Evolutionary conservation across 2,888 invertebrate species (phyloP).

Genomic region (Xanthia togata): DNA sequence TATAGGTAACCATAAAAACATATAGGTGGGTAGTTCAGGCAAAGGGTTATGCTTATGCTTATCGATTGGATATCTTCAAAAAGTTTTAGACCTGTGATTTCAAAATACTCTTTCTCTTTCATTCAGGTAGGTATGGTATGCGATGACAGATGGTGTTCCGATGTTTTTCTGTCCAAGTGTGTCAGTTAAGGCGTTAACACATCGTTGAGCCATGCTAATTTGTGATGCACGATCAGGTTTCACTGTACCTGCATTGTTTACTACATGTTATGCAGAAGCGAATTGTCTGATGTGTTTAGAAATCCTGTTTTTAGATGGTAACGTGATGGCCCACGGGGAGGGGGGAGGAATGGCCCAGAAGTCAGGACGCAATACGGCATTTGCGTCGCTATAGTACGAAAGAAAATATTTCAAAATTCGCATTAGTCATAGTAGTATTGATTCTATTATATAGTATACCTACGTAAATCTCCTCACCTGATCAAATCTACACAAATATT

Average conservation of each 20-base stretch:
- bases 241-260: slow-evolving; percentile 44
- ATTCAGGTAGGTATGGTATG: neutral
- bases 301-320: too few relatives aligned
- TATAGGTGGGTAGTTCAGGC: too few relatives aligned
- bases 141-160: neutral
- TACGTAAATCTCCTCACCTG: slow-evolving; percentile 26
- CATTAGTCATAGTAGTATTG: neutral
- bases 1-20: too few relatives aligned
- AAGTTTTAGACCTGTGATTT: neutral
- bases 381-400: neutral
- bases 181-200: slow-evolving; percentile 35
- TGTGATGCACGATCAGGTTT: slow-evolving; percentile 46
- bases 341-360: too few relatives aligned
- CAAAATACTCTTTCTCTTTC: neutral
- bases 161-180: slow-evolving; percentile 20
- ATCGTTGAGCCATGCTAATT: slow-evolving; percentile 40
- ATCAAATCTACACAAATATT: slow-evolving; percentile 19
- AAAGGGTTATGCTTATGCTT: too few relatives aligned
- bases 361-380: too few relatives aligned
- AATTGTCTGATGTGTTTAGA: too few relatives aligned
- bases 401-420: slow-evolving; percentile 9
- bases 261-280: slow-evolving; percentile 9
- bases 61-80: neutral
- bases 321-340: too few relatives aligned
- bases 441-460: too few relatives aligned